Conservation (phyloP, 2,113 vertebrate species). For the Phalacrocorax brasilianus region DNA sequence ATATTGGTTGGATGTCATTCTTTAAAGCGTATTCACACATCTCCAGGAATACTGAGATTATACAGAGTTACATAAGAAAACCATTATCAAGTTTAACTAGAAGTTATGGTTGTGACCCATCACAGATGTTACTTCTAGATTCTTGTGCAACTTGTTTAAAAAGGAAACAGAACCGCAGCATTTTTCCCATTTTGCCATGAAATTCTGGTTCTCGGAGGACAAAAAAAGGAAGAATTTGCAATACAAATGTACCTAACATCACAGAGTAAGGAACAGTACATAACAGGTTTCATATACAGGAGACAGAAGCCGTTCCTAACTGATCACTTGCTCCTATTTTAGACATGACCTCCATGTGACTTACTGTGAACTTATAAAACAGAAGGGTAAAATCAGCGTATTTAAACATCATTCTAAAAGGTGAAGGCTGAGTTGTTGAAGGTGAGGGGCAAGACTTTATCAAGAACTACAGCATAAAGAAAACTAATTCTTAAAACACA, state of each 20-base stretch:
- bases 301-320: not conserved
- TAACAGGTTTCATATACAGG: rapidly evolving
- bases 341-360: not conserved
- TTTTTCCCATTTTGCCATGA: not conserved
- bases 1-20: not conserved
- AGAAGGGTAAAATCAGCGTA: not conserved
- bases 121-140: not conserved
- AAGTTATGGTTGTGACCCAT: not conserved
- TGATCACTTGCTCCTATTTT: not conserved
- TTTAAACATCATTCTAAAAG: not conserved
- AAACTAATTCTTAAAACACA: not conserved
- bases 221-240: not conserved
- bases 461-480: not conserved
- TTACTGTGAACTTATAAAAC: not conserved
- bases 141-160: not conserved
- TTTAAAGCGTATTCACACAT: not conserved
- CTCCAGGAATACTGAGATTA: not conserved
- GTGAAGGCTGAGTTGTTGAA: not conserved
- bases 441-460: not conserved
- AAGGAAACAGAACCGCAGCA: not conserved
- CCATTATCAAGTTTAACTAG: not conserved
- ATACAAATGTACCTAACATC: not conserved
- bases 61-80: not conserved
- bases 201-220: not conserved
- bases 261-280: not conserved